These are phyloP conservation scores for Podotricha telesiphe DNA, from an alignment of 2,888 invertebrate genomes.

Conservation along the genomic window DNA sequence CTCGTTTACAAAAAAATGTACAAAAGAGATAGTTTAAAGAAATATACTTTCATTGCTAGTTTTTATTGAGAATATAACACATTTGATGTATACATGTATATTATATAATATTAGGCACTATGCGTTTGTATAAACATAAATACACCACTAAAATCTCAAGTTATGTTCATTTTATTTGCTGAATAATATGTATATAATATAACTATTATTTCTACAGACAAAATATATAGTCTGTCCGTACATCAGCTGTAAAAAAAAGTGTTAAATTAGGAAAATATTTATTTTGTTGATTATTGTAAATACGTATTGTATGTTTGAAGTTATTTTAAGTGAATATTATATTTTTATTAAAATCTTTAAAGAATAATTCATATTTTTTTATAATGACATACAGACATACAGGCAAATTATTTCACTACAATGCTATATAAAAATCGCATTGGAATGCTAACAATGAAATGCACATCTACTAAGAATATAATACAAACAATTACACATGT, in stretches of 20 bases:
- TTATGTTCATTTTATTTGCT: constrained; percentile 16
- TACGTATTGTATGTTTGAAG: background rate
- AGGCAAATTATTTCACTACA: background rate
- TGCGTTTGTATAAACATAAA: constrained; percentile 7
- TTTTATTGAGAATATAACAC: no score
- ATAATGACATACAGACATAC: background rate
- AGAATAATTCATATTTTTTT: no score
- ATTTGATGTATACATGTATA: background rate
- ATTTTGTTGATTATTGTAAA: no score
- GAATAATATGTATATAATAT: background rate
- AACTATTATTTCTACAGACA: background rate
- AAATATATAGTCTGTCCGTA: background rate
- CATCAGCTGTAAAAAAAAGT: background rate
- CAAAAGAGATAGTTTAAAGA: no score
- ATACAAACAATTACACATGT: background rate
- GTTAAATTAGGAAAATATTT: background rate
- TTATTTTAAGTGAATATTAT: no score
- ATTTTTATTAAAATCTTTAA: no score
- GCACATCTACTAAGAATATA: background rate
- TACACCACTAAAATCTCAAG: background rate
- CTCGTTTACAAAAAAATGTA: no score
- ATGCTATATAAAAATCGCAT: background rate
- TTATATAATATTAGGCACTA: constrained; percentile 8
- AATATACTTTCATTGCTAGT: no score
- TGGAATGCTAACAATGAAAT: constrained; percentile 2